Percentiles rank a stretch among this genome's conserved stretches.
These are phyloP conservation scores for silkworm (Bombyx mori) DNA, from an alignment of 1,140 invertebrate genomes.

Conservation along the genomic window ASM3026992v2 NC_085114.1:4090001-4090500, in stretches of 20 bases:
- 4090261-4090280: neutral
- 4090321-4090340: constrained; percentile 1
- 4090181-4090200: constrained; percentile 45
- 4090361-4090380: constrained; percentile 14
- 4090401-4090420: constrained; percentile 12
- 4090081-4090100: constrained; percentile 26
- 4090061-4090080: constrained; percentile 39
- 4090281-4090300: neutral
- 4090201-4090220: constrained; percentile 12
- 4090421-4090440: constrained; percentile 6
- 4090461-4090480: constrained; percentile 15
- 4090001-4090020: constrained; percentile 35
- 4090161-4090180: constrained; percentile 63
- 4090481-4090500: constrained; percentile 20
- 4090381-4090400: constrained; percentile 1
- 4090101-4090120: constrained; percentile 47
- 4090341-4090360: constrained; percentile 9
- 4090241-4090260: constrained; percentile 15
- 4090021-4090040: constrained; percentile 36
- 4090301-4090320: constrained; percentile 3
- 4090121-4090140: constrained; percentile 59
- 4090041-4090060: constrained; percentile 50
- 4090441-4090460: constrained; percentile 17
- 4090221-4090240: constrained; percentile 31
- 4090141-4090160: constrained; percentile 29